These are phyloP conservation scores for Platyrinchus mystaceus DNA, from an alignment of 2,797 vertebrate genomes.

Conservation along the genomic window DNA sequence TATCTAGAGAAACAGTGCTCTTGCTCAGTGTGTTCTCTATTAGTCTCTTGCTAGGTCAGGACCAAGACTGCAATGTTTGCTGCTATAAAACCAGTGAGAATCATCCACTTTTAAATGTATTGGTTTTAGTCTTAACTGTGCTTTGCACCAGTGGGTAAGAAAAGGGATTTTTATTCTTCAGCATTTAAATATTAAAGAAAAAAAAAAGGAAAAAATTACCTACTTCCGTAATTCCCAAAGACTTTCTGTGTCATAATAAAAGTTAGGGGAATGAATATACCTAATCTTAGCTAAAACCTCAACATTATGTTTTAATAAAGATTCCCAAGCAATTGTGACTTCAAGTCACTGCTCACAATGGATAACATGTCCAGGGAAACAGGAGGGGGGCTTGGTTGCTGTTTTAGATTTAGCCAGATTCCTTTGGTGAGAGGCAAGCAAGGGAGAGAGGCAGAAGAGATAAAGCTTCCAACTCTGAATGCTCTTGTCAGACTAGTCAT, in stretches of 20 bases:
- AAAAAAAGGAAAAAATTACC: not conserved
- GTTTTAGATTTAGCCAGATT: not conserved
- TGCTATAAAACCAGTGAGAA: not conserved
- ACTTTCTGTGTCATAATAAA: not conserved
- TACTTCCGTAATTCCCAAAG: not conserved
- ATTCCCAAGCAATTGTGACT: not conserved
- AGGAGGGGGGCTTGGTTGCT: not conserved
- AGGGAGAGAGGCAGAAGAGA: not conserved
- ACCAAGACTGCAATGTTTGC: not conserved
- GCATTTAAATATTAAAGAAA: not conserved
- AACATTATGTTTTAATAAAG: not conserved
- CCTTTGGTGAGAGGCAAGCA: not conserved
- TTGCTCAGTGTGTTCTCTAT: not conserved
- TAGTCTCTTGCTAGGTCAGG: not conserved
- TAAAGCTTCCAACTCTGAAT: not conserved
- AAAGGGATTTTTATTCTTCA: not conserved
- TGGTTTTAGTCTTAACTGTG: not conserved
- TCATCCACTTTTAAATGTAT: not conserved
- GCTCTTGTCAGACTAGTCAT: accelerated
- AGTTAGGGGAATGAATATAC: not conserved
- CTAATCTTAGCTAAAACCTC: not conserved
- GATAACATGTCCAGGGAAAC: not conserved
- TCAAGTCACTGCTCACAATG: not conserved
- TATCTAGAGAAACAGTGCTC: not conserved
- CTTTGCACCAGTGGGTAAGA: not conserved